Evolutionary conservation across 2,888 invertebrate genomes (phyloP), one percentile per base, ranked within the genome.

Genomic region (Parochlus steinenii): DNA sequence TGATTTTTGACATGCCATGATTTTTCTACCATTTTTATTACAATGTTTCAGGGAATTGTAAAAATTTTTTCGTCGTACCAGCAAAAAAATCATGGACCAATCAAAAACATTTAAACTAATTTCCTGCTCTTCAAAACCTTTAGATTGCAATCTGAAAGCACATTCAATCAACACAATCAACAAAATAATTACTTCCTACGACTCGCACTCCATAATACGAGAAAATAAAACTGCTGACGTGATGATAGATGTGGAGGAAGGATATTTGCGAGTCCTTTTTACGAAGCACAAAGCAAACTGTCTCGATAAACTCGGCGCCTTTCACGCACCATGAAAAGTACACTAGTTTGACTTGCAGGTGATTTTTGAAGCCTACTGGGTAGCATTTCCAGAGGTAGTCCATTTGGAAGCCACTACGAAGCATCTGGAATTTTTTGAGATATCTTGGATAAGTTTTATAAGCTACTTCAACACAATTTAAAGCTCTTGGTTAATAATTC

Each of bases 211-310:
- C 66, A 1, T 67, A 43, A 69, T 75, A 79, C 1, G 68, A 52
- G 3, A 78, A 56, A 8, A 64, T 48, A 22, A 73, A 50, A 1
- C 75, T 67, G 31, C 68, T 62, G 31, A 66, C 55, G 44, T 81
- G 81, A 55, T 81, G 81, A 48, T 80, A 80, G 3, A 81, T 56
- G 45, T 81, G 81, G 29, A 81, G 56, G 41, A 67, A 69, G 1
- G 79, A 70, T 5, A 76, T 71, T 56, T 81, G 81, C 28, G 65
- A 67, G 39, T 69, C 62, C 50, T 74, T 80, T 53, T 78, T 77
- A 40, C 81, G 63, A 44, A 81, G 49, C 10, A 77, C 56, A 48
- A 81, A 81, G 51, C 80, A 71, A 4, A 70, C 49, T 0, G 81
- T 81, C 52, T 81, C 81, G 1, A 65, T 45, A 3, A 81, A 54